Evolutionary conservation across 2,888 invertebrate species (phyloP).

Genomic region (Gari tellinella): DNA sequence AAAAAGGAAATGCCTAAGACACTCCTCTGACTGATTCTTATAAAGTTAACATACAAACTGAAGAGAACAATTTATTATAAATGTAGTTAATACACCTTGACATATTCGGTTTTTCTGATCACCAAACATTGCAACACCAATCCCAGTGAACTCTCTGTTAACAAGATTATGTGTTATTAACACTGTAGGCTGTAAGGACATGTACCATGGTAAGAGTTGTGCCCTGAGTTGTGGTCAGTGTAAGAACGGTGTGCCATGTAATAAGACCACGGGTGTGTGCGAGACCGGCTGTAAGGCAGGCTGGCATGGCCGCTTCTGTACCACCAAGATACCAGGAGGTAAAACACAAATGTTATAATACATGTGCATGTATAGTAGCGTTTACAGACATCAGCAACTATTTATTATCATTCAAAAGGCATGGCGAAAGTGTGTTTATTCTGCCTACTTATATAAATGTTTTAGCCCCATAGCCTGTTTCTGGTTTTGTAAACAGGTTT

Average conservation of each 20-base stretch:
- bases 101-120: neutral
- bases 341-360: no score
- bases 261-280: slow-evolving; percentile 68
- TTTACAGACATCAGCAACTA: no score
- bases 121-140: neutral
- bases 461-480: no score
- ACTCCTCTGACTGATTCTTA: no score
- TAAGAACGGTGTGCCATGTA: slow-evolving; percentile 65
- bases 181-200: slow-evolving; percentile 63
- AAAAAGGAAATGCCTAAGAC: no score
- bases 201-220: slow-evolving; percentile 65
- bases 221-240: slow-evolving; percentile 68
- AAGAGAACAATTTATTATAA: neutral
- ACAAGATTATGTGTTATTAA: neutral
- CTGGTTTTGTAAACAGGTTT: no score
- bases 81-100: neutral
- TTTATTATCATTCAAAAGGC: no score
- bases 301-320: slow-evolving; percentile 50
- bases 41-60: neutral
- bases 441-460: no score
- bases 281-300: slow-evolving; percentile 59
- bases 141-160: neutral
- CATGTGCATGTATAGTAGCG: no score
- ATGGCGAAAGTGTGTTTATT: no score
- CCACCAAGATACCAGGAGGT: slow-evolving; percentile 44